A percentile compares a stretch with the other conserved stretches of the same genome.
These are phyloP conservation scores for Penaeus vannamei DNA, from an alignment of 1,140 invertebrate genomes.

Conservation along the genomic window DNA sequence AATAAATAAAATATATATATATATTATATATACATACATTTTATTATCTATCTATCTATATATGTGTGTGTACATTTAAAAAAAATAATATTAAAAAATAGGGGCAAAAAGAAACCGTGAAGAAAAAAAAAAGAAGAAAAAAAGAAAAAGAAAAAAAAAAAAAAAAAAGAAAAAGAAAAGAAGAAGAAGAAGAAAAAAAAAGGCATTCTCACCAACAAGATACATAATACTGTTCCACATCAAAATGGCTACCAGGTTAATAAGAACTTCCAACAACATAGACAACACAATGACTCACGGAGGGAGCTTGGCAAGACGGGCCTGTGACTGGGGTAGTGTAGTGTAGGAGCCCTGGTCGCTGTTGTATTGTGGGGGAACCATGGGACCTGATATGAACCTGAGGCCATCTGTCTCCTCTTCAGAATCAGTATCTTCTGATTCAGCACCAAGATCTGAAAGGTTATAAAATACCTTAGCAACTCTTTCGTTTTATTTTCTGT, in stretches of 20 bases:
- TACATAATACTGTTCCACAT: too few species aligned
- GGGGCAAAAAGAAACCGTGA: not conserved
- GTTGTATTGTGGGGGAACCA: conserved; percentile 64
- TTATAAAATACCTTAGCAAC: not conserved
- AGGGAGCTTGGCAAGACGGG: conserved; percentile 46
- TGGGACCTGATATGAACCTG: conserved; percentile 62
- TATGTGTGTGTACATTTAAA: not conserved
- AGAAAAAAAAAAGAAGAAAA: not conserved
- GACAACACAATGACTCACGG: conserved; percentile 35
- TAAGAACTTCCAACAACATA: not conserved
- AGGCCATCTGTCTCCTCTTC: conserved; percentile 67
- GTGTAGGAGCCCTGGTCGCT: conserved; percentile 54
- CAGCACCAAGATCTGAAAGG: conserved; percentile 59
- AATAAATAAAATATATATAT: not conserved
- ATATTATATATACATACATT: not conserved
- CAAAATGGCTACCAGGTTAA: too few species aligned
- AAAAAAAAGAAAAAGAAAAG: not conserved
- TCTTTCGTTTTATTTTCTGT: too few species aligned
- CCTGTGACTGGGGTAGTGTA: conserved; percentile 51
- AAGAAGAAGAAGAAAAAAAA: not conserved
- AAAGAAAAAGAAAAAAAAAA: not conserved
- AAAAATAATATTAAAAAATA: not conserved
- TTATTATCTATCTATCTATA: too few species aligned
- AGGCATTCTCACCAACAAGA: too few species aligned
- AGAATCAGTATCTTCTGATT: conserved; percentile 65